These are phyloP conservation scores for Anagrus nilaparvatae DNA, from an alignment of 1,140 invertebrate species.

Conservation along the genomic window DNA sequence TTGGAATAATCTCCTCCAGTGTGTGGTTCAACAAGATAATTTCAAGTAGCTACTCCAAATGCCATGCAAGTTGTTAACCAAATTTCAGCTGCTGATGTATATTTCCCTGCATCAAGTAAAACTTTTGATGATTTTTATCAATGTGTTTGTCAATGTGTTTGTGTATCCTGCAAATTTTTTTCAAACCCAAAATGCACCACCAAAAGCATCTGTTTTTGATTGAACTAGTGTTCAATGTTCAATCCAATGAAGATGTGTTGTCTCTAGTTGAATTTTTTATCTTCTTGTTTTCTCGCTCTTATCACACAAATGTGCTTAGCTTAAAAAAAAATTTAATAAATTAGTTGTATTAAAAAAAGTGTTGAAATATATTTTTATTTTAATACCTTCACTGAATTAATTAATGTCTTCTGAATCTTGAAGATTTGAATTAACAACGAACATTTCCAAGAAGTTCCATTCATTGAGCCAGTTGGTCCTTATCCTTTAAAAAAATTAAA, in stretches of 20 bases:
- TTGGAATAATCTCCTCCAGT: slow-evolving; percentile 72
- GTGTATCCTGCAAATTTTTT: slow-evolving; percentile 95
- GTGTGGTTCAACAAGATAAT: slow-evolving; percentile 98
- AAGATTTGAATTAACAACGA: slow-evolving; percentile 11
- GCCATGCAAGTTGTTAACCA: slow-evolving; percentile 99
- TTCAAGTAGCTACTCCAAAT: slow-evolving; percentile 96
- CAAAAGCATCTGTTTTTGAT: slow-evolving; percentile 94
- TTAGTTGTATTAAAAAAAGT: slow-evolving; percentile 2
- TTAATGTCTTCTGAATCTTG: slow-evolving; percentile 25
- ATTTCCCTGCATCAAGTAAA: slow-evolving; percentile 86
- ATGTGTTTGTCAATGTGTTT: slow-evolving; percentile 93
- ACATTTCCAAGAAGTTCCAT: too few species aligned
- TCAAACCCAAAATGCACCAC: slow-evolving; percentile 99
- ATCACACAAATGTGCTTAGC: slow-evolving; percentile 31
- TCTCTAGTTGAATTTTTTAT: slow-evolving; percentile 40
- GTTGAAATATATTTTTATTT: slow-evolving; percentile 4
- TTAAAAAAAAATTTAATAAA: slow-evolving; percentile 4
- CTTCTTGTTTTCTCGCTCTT: too few species aligned
- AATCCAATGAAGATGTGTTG: slow-evolving; percentile 50
- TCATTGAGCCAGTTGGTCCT: too few species aligned
- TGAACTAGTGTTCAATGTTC: slow-evolving; percentile 70
- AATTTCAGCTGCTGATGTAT: slow-evolving; percentile 90
- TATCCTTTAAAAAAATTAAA: too few species aligned
- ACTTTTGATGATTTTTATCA: slow-evolving; percentile 97
- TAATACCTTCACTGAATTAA: slow-evolving; percentile 28